Evolutionary conservation across 2,113 vertebrate genomes (phyloP).

Genomic region (Microtus oregoni): DNA sequence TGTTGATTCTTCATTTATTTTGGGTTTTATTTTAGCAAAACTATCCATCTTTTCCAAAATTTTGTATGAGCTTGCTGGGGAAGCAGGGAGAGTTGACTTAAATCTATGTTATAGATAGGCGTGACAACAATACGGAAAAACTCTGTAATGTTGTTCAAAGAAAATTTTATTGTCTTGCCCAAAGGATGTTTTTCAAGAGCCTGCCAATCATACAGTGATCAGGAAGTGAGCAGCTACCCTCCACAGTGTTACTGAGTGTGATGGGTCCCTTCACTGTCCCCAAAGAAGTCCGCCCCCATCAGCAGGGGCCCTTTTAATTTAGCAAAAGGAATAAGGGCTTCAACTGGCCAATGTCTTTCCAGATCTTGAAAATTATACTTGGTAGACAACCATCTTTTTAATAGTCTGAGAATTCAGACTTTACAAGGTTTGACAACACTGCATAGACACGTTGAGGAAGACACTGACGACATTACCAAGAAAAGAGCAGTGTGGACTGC

Average conservation of each 20-base stretch:
- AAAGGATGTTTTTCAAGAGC: neutral
- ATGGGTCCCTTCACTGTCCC: neutral
- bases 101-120: neutral
- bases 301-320: neutral
- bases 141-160: neutral
- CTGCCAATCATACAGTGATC: neutral
- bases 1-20: neutral
- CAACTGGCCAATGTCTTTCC: neutral
- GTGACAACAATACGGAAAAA: neutral
- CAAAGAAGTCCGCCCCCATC: rapidly evolving
- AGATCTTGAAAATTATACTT: slow-evolving; percentile 1
- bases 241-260: neutral
- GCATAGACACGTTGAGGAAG: neutral
- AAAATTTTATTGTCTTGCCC: neutral
- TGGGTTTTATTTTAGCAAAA: neutral
- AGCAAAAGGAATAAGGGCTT: neutral
- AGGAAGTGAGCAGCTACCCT: neutral
- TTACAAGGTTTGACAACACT: neutral
- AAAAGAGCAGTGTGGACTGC: neutral
- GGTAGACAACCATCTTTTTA: neutral
- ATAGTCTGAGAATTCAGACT: neutral
- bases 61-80: neutral
- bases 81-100: neutral
- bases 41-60: neutral
- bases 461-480: neutral